Base-by-base conservation (phyloP, 1,140 invertebrate species). In the Idris sp. region DNA sequence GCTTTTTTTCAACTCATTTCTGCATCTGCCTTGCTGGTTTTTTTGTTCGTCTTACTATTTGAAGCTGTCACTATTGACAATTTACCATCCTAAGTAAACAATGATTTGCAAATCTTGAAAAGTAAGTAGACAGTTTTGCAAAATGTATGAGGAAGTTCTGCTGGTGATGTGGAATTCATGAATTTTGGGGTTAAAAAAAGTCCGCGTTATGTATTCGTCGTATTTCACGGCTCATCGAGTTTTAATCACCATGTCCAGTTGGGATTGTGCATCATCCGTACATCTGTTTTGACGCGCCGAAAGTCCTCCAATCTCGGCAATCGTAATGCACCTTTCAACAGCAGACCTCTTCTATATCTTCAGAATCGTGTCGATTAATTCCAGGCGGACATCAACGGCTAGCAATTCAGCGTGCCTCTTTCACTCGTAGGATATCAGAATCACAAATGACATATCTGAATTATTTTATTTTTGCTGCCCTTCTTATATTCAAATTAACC, bases 261-360 rank as follows among this genome's bases (percentile, higher is more conserved):
- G 22, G 73, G 54, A 44, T 71, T 54, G 43, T 61, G 54, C 73
- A 65, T 74, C 69, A 74, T 28, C 64, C 61, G 61, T 71, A 59
- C 64, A 77, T 77, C 65, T 58, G 65, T 48, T 62, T 68, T 71
- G 65, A 77, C 67, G 56, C 65, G 36, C 71, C 54, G 30, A 69
- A 74, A 67, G 72, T 74, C 76, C 78, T 79, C 73, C 76, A 79
- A 74, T 79, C 75, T 78, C 76, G 48, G 58, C 73, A 62, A 72
- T 67, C 73, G 76, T 76, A 79, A 78, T 79, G 73, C 76, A 79
- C 76, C 78, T 79, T 78, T 79, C 78, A 79, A 72, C 69, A 62
- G 76, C 78, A 79, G 78, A 49, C 78, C 75, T 74, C 68, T 74
- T 79, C 48, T 77, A 59, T 67, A 69, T 72, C 75, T 59, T 65